Evolutionary conservation across 2,797 vertebrate genomes (phyloP), one percentile per base, ranked within the genome.

Genomic region (Peromyscus attwateri): DNA sequence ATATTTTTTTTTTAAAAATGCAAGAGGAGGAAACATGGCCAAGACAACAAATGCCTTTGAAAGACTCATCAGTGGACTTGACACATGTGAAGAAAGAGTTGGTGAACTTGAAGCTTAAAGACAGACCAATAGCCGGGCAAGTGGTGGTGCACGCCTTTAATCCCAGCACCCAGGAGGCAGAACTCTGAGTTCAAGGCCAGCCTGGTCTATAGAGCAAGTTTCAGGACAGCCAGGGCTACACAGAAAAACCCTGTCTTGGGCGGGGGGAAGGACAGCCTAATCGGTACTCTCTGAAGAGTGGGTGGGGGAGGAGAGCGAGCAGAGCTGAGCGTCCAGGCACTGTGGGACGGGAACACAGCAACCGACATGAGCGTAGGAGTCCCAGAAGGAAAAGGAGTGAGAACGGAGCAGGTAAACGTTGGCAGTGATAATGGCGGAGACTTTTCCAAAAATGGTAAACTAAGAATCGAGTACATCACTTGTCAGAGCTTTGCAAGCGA

Each of bases 351-450:
- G 79, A 87, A 60, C 16, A 37, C 40, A 52, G 0, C 13, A 80
- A 37, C 3, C 91, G 57, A 66, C 29, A 17, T 3, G 19, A 46
- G n/a, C 31, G n/a, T n/a, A 62, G n/a, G 43, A 76, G 70, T 95
- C 37, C 80, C 64, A 73, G 43, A 92, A 49, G 62, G 71, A 64
- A 75, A 46, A 37, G 62, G 76, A 64, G 4, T 57, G 73, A 66
- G 6, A 37, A 37, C 12, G n/a, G 34, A 37, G 4, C 49, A 71
- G 49, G 76, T 82, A 89, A 76, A 43, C 52, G 89, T 82, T 93
- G 93, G 60, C 76, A 88, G 14, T 64, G 40, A 62, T 60, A 92
- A 85, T 77, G 11, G 49, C 83, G 70, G 40, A 84, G n/a, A 94
- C 55, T 76, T 90, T 89, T 57, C 40, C 79, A 12, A 40, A 82